Evolutionary conservation across 2,888 invertebrate genomes (phyloP).

Genomic region (Lutraria lutraria): DNA sequence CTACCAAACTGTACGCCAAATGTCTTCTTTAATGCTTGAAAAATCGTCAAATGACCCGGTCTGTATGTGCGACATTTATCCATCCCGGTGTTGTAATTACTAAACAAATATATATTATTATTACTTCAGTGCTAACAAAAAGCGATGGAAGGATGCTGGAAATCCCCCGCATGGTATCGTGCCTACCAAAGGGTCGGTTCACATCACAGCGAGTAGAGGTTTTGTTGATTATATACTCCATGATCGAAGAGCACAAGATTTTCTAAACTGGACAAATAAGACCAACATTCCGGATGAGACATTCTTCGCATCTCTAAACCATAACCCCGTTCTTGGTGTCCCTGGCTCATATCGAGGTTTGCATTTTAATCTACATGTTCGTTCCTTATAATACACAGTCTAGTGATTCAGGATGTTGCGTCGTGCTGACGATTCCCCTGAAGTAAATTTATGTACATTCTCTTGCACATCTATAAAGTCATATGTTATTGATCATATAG

Average conservation of each 20-base stretch:
- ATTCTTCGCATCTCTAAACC: constrained; percentile 80
- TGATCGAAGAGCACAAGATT: constrained; percentile 71
- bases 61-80: no score
- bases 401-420: no score
- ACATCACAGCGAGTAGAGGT: constrained; percentile 74
- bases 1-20: no score
- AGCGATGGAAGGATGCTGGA: constrained; percentile 57
- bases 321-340: constrained; percentile 76
- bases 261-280: constrained; percentile 78
- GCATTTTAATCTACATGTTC: neutral
- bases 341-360: constrained; percentile 81
- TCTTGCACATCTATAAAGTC: no score
- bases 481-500: no score
- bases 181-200: constrained; percentile 78
- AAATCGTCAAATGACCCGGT: no score
- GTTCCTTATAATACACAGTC: no score
- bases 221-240: constrained; percentile 80
- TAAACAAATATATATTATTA: neutral
- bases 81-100: no score
- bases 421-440: no score
- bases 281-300: constrained; percentile 83
- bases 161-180: constrained; percentile 67
- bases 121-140: constrained; percentile 47
- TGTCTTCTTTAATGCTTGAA: no score
- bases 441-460: no score